These are phyloP conservation scores for Tonatia bakeri DNA, from an alignment of 2,113 vertebrate species.

Conservation along the genomic window DNA sequence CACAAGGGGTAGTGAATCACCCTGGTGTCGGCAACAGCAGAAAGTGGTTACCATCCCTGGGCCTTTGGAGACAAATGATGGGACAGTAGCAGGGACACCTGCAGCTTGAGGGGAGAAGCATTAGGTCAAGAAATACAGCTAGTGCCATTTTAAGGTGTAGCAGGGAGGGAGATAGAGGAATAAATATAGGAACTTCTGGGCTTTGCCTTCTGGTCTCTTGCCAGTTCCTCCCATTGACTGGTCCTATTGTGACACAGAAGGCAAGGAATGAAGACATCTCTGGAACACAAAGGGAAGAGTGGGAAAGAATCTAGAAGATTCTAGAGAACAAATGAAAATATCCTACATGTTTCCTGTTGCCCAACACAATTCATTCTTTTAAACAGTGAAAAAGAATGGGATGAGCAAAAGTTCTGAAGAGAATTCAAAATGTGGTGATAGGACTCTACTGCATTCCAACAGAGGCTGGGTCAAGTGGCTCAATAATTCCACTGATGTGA, in stretches of 20 bases:
- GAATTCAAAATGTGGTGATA: background rate
- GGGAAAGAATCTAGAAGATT: background rate
- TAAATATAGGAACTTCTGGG: background rate
- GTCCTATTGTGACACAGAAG: background rate
- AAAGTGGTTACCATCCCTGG: background rate
- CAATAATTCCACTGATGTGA: background rate
- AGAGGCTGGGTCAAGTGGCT: background rate
- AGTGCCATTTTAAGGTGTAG: background rate
- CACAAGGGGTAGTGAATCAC: background rate
- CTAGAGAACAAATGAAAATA: background rate
- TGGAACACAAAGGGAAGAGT: background rate
- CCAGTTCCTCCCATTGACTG: background rate
- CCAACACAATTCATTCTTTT: background rate
- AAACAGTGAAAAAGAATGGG: background rate
- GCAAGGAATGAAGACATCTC: background rate
- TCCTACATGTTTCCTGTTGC: background rate
- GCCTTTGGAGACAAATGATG: background rate
- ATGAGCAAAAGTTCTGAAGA: background rate
- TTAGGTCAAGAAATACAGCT: background rate
- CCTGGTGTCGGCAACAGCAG: background rate
- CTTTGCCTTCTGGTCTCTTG: background rate
- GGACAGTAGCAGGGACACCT: background rate
- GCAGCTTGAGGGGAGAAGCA: background rate
- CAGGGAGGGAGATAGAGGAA: background rate
- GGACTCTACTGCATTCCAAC: background rate